Conservation (phyloP, 2,113 vertebrate species). For the Toxotes jaculatrix region DNA sequence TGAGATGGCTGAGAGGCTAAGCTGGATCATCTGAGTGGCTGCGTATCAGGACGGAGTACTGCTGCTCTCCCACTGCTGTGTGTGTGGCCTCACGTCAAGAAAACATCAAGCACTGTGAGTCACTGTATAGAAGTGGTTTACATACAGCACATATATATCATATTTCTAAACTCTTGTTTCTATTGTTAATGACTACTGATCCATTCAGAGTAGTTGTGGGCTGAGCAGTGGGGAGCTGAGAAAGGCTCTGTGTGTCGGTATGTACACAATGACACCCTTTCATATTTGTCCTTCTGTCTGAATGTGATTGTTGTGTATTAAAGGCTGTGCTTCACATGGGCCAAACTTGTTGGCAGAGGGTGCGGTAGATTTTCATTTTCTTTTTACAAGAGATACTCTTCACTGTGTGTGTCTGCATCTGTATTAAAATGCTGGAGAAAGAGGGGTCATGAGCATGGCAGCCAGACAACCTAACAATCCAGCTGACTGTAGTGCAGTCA, state of each 20-base stretch:
- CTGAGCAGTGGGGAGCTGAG: conserved; percentile 47
- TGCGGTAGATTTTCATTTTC: conserved; percentile 57
- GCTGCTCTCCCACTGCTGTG: conserved; percentile 47
- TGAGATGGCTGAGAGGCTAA: conserved; percentile 74
- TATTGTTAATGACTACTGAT: conserved; percentile 35
- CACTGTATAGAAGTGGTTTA: background rate
- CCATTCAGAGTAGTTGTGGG: conserved; percentile 56
- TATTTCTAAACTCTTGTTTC: conserved; percentile 20
- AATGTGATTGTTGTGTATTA: conserved; percentile 76
- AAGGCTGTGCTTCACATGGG: conserved; percentile 62
- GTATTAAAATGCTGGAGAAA: conserved; percentile 15
- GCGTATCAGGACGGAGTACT: conserved; percentile 13
- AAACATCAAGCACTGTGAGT: conserved; percentile 20
- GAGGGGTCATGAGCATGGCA: conserved; percentile 16
- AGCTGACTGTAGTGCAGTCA: conserved; percentile 45
- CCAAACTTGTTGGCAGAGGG: conserved; percentile 64
- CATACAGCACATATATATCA: background rate
- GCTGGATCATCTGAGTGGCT: conserved; percentile 78
- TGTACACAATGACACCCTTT: conserved; percentile 80
- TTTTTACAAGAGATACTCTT: conserved; percentile 63
- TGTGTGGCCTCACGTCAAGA: conserved; percentile 51
- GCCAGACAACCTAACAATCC: conserved; percentile 45
- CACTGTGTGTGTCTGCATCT: conserved; percentile 10
- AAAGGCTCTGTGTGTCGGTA: conserved; percentile 50
- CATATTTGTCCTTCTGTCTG: conserved; percentile 69